Evolutionary conservation across 2,888 invertebrate species (phyloP), one percentile per base, ranked within the genome.

Genomic region (Drosophila acutilabella): DNA sequence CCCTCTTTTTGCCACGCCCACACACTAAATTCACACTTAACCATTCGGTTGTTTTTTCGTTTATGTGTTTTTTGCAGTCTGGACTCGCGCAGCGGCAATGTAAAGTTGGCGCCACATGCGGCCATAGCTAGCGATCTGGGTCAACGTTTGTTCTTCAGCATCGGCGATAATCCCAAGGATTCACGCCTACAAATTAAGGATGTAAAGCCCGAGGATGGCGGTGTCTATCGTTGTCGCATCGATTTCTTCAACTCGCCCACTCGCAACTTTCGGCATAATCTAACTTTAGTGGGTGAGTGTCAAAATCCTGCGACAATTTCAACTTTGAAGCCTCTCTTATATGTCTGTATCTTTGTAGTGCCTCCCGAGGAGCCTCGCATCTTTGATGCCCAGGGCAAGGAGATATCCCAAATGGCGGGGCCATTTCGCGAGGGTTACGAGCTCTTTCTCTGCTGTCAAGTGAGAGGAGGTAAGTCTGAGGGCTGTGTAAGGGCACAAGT

Each of bases 221-320:
- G 97, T 3, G 93, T 96, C 42, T 98, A 97, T 92, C 94, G 98
- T 64, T 98, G 98, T 92, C 94, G 98, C 80, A 96, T 98, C 77
- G 98, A 98, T 93, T 98, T 97, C 90, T 94, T 96, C 70, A 96
- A 97, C 92, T 96, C 97, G 0, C 97, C 97, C 0, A 98, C 98
- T 0, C 94, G 96, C 87, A 98, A 98, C 92, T 97, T 96, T 89
- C 94, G 95, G 89, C 95, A 97, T 89, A 97, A 97, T 91, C 94
- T 98, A 81, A 97, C 96, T 81, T 95, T 98, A 91, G 95, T 98
- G 90, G 97, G 98, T 98, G 93, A 94, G 96, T 94, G 2, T 5
- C 13, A 30, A n/a, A n/a, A 36, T 13, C 36, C 4, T 8, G 1
- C 7, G 16, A 13, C 23, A n/a, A 4, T 14, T 8, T 13, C 16